Conservation (phyloP, 2,888 invertebrate genomes). For the Andrena hattorfiana region DNA sequence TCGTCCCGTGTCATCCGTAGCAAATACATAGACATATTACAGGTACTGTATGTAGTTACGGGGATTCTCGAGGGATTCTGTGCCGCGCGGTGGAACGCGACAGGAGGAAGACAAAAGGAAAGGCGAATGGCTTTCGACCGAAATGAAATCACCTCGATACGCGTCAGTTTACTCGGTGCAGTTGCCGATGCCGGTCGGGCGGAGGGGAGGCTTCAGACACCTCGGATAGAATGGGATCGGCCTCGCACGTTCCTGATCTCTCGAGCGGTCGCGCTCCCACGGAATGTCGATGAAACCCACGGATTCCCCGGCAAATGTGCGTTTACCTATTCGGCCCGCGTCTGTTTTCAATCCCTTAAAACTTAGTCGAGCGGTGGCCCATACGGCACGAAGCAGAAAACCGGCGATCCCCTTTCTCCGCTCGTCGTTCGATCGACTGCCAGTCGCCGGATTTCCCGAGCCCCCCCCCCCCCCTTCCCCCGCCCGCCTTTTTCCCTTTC, state of each 20-base stretch:
- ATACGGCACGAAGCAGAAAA: conserved; percentile 61
- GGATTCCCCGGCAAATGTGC: conserved; percentile 62
- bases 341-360: conserved; percentile 79
- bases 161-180: conserved; percentile 33
- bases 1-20: background rate
- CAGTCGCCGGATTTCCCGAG: conserved; percentile 43
- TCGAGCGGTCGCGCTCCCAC: conserved; percentile 56
- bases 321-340: conserved; percentile 78
- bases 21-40: background rate
- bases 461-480: background rate
- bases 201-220: conserved; percentile 35
- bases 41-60: background rate
- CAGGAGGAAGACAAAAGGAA: background rate
- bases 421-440: conserved; percentile 52
- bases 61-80: background rate
- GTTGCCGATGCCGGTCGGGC: background rate
- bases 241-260: conserved; percentile 64
- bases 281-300: conserved; percentile 73
- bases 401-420: conserved; percentile 58
- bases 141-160: conserved; percentile 40
- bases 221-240: conserved; percentile 50
- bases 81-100: background rate
- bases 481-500: conserved; percentile 15
- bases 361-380: conserved; percentile 65
- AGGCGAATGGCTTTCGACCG: background rate